Conservation (phyloP, 2,888 invertebrate species). For the Phorcus lineatus region DNA sequence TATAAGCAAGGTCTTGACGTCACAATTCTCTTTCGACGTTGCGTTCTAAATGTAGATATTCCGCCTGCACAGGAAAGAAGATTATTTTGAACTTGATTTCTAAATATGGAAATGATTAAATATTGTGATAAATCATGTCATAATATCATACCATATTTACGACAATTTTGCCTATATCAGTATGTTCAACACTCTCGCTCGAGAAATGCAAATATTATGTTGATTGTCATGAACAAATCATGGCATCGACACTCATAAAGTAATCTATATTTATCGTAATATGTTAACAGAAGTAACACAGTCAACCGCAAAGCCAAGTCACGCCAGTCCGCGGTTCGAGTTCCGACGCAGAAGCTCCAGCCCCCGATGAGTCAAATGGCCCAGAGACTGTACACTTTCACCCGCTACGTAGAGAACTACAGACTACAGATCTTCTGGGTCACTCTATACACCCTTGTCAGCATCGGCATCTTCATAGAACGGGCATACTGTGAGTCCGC, state of each 20-base stretch:
- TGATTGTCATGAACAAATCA: no score
- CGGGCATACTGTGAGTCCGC: slow-evolving; percentile 61
- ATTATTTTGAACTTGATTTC: no score
- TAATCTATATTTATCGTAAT: not conserved
- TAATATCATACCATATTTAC: no score
- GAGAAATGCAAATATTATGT: not conserved
- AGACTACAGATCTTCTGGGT: slow-evolving; percentile 80
- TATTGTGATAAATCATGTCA: no score
- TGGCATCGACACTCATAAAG: not conserved
- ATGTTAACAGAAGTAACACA: not conserved
- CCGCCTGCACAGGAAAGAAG: no score
- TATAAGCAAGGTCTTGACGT: no score
- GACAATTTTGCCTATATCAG: no score
- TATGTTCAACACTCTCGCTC: no score
- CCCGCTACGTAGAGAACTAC: slow-evolving; percentile 77
- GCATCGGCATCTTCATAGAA: slow-evolving; percentile 79
- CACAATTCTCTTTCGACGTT: no score
- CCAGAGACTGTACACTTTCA: slow-evolving; percentile 36
- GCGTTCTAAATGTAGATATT: no score
- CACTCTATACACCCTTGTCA: slow-evolving; percentile 78
- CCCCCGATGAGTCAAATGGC: slow-evolving; percentile 38
- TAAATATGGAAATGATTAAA: no score
- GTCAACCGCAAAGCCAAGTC: not conserved
- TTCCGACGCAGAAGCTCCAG: slow-evolving; percentile 27
- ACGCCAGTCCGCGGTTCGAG: slow-evolving; percentile 32